Conservation (phyloP, 2,888 invertebrate genomes). For the Temnothorax rugatulus region DNA sequence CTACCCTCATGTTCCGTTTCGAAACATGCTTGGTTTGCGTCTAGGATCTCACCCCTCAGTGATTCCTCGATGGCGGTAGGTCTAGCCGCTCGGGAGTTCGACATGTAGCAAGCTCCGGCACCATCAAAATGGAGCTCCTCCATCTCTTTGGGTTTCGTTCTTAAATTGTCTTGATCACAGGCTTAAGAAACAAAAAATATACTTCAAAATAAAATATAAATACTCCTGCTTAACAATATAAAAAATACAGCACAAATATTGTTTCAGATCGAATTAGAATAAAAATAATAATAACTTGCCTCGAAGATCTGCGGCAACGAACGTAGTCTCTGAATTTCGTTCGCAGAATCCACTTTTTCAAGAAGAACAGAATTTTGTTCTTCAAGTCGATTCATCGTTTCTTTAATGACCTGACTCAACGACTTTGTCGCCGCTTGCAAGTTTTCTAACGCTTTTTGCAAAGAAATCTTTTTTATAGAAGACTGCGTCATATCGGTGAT, state of each 20-base stretch:
- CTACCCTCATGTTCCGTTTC: conserved; percentile 60
- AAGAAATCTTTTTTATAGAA: too few relatives aligned
- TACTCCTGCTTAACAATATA: not conserved
- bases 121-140: conserved; percentile 88
- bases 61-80: conserved; percentile 52
- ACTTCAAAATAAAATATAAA: not conserved
- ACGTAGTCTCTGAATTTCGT: conserved; percentile 87
- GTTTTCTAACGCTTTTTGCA: conserved; percentile 70
- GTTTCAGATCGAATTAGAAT: not conserved
- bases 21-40: conserved; percentile 4
- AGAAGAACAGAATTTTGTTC: conserved; percentile 75
- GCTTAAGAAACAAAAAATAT: conserved; percentile 86
- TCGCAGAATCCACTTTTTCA: conserved; percentile 72
- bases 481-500: conserved; percentile 72
- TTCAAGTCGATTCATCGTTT: conserved; percentile 72
- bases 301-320: conserved; percentile 85
- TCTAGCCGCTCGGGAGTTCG: conserved; percentile 70
- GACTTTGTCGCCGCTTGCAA: conserved; percentile 76
- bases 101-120: conserved; percentile 76
- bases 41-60: conserved; percentile 33
- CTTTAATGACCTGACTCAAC: conserved; percentile 72
- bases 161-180: conserved; percentile 87
- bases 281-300: conserved; percentile 5
- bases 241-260: not conserved
- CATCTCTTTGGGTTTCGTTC: conserved; percentile 90